Evolutionary conservation across 2,888 invertebrate genomes (phyloP), one percentile per base, ranked within the genome.

Genomic region (Dermolepida albohirtum): DNA sequence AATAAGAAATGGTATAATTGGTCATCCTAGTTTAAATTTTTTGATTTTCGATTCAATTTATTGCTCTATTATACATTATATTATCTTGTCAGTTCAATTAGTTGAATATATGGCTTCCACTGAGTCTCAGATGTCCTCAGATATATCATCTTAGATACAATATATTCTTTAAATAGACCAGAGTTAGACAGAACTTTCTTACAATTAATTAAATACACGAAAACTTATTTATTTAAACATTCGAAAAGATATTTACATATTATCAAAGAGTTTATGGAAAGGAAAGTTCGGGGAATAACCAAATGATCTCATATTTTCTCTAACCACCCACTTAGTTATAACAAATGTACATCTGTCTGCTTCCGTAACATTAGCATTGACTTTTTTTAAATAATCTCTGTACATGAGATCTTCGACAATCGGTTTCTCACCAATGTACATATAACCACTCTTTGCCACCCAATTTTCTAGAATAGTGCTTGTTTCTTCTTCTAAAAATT

Each of bases 271-370:
- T 0, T 77, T 76, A 66, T 85, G 85, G 72, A 91, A 84, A 22
- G 85, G 85, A 62, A 91, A 91, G 12, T 87, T 84, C 2, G 82
- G 83, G 0, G 89, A 89, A 79, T 90, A 95, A 0, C 89, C 92
- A 75, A 95, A 94, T 0, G 90, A 91, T 68, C 93, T 87, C 17
- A 88, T 86, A 72, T 87, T 87, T 43, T 85, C 87, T 76, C 91
- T 86, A 72, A 93, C 90, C 0, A 89, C 83, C 51, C 89, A 86
- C 14, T 89, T 89, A 6, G 92, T 91, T 62, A 92, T 87, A 0
- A 94, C 94, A 78, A 89, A 94, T 0, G 91, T 90, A 77, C 95
- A 95, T 62, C 92, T 86, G 0, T 89, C 82, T 10, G 85, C 84
- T 77, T 93, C 92, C 6, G 50, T 17, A 5, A 72, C 67, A 16